Conservation (phyloP, 2,797 vertebrate genomes). For the Esox lucius region DNA sequence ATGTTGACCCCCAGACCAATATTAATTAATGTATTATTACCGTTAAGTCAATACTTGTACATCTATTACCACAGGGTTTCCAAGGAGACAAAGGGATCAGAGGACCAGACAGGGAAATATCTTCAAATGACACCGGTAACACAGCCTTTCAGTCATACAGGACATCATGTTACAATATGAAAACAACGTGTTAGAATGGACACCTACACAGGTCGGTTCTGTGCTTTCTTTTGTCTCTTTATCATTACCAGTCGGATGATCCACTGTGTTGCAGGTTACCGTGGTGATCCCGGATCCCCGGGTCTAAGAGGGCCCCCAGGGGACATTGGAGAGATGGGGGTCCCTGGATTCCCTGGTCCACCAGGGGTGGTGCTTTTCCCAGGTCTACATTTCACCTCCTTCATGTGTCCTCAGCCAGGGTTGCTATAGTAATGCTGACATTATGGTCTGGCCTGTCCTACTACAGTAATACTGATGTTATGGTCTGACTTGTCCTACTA, state of each 20-base stretch:
- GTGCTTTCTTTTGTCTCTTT: no score
- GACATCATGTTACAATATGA: background rate
- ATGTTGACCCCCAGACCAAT: background rate
- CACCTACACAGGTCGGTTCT: background rate
- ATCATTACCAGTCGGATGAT: background rate
- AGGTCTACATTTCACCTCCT: background rate
- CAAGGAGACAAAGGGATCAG: slow-evolving; percentile 18
- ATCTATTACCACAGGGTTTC: slow-evolving; percentile 6
- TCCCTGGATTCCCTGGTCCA: slow-evolving; percentile 51
- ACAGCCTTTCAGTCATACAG: background rate
- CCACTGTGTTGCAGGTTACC: slow-evolving; percentile 47
- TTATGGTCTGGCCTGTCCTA: no score
- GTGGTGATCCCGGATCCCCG: slow-evolving; percentile 38
- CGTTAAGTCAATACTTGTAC: background rate
- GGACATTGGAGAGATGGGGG: slow-evolving; percentile 55
- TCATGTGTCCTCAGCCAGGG: no score
- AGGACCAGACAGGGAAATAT: background rate
- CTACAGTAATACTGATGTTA: no score
- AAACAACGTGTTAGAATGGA: background rate
- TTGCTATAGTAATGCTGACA: no score
- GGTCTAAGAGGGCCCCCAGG: slow-evolving; percentile 56
- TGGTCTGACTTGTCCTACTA: no score
- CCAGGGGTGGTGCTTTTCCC: slow-evolving; percentile 33
- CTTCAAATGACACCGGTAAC: background rate
- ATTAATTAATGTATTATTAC: background rate